phyloP scores from a whole-genome alignment of 1,140 invertebrate species.

The Papilio polyxenes region DNA sequence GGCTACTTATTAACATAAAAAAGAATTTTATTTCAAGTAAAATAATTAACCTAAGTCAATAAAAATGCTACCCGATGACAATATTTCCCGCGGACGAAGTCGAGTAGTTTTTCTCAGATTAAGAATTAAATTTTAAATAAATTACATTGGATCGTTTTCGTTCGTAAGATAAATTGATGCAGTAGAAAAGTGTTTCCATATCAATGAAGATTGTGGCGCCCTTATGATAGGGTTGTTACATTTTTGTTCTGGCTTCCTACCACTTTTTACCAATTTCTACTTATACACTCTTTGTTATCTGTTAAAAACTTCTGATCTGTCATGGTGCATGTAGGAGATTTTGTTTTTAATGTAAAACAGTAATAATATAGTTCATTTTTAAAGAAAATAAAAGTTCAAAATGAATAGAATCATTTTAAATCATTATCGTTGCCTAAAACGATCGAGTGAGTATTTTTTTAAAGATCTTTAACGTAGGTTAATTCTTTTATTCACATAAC shows the following conservation, averaged over 20 bases:
- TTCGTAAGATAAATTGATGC: too few species aligned
- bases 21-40: too few species aligned
- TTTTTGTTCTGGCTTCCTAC: background rate
- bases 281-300: constrained; percentile 39
- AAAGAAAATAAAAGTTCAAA: constrained; percentile 50
- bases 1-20: too few species aligned
- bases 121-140: too few species aligned
- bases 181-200: too few species aligned
- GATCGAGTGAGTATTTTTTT: constrained; percentile 63
- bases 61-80: too few species aligned
- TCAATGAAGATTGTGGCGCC: too few species aligned
- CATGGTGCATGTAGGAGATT: constrained; percentile 77
- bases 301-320: constrained; percentile 62
- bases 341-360: constrained; percentile 74
- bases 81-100: too few species aligned
- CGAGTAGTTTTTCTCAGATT: too few species aligned
- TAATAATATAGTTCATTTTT: constrained; percentile 47
- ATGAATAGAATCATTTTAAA: constrained; percentile 75
- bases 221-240: too few species aligned
- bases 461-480: constrained; percentile 39
- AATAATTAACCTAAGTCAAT: too few species aligned
- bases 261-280: background rate
- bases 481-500: constrained; percentile 56
- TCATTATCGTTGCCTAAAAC: constrained; percentile 69
- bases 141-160: too few species aligned